Conservation (phyloP, 1,140 invertebrate genomes). For the Drosophila nannoptera region DNA sequence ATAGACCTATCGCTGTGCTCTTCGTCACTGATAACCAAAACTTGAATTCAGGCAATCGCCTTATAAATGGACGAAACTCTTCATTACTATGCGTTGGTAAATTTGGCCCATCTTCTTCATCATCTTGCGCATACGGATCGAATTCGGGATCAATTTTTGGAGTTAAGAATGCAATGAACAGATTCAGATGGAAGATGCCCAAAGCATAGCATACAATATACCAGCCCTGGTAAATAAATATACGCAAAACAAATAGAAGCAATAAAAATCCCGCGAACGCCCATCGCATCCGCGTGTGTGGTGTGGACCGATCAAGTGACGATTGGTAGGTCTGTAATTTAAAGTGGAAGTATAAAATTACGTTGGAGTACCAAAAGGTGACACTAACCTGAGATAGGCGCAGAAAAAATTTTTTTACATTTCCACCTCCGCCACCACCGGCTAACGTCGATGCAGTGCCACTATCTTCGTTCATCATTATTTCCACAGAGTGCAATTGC, state of each 20-base stretch:
- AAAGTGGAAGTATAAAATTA: neutral
- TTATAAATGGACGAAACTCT: slow-evolving; percentile 99
- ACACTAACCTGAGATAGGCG: slow-evolving; percentile 72
- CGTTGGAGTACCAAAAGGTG: neutral
- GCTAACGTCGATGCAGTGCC: slow-evolving; percentile 54
- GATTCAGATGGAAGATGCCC: slow-evolving; percentile 99
- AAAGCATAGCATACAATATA: slow-evolving; percentile 99
- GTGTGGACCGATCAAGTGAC: slow-evolving; percentile 84
- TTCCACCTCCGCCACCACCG: slow-evolving; percentile 59
- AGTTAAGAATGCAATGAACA: slow-evolving; percentile 99
- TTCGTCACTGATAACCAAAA: slow-evolving; percentile 99
- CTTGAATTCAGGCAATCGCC: slow-evolving; percentile 99
- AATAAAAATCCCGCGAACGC: slow-evolving; percentile 80
- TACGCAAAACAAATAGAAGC: slow-evolving; percentile 82
- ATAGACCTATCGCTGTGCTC: slow-evolving; percentile 93
- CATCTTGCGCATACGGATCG: slow-evolving; percentile 87
- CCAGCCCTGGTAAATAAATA: slow-evolving; percentile 91
- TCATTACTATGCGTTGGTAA: slow-evolving; percentile 96
- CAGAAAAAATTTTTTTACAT: slow-evolving; percentile 70
- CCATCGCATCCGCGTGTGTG: slow-evolving; percentile 82
- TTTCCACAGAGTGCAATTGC: slow-evolving; percentile 25
- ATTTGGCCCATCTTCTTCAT: slow-evolving; percentile 93
- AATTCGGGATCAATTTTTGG: slow-evolving; percentile 99
- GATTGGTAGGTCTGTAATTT: slow-evolving; percentile 81
- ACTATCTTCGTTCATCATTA: slow-evolving; percentile 78